Evolutionary conservation across 1,140 invertebrate genomes (phyloP), one percentile per base, ranked within the genome.

Genomic region (Euwallacea similis): DNA sequence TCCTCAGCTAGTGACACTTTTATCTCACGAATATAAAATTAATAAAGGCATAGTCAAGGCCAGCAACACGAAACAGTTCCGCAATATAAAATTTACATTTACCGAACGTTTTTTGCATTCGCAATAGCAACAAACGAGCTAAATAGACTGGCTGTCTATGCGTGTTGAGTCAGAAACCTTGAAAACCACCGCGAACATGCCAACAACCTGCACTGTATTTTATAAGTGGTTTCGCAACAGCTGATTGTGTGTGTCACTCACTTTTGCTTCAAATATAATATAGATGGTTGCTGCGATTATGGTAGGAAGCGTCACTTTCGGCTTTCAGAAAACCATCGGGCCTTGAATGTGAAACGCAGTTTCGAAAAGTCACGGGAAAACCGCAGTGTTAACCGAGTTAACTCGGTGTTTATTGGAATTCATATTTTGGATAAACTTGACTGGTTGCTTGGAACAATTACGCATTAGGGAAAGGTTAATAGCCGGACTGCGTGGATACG

Each of bases 121-220:
- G 54, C n/a, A 21, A 50, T 33, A 33, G 21, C 21, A 50, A 50
- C 46, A 50, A 50, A 50, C 21, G 21, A 15, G 54, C 42, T 66
- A 59, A 50, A 69, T 47, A 50, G 47, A 63, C 58, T 46, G 59
- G 10, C 11, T 42, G 69, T 58, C 53, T 58, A 56, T 56, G 11
- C 16, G 54, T 56, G 43, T 44, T 71, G 69, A 71, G 69, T 70
- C 69, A 71, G 42, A 66, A 64, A 60, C 69, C 69, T 71, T 71
- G 69, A 66, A 66, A 65, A 59, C 50, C 53, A 62, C 11, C 46
- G 13, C 6, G 9, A 50, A 50, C 69, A 71, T 55, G 63, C 62
- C 59, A 61, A 61, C 59, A 61, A 71, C 59, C 59, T 58, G 16
- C 10, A 2, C 11, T 10, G 13, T 15, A 33, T 33, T 33, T 33